Evolutionary conservation across 2,113 vertebrate species (phyloP).

Genomic region (Gobius niger): DNA sequence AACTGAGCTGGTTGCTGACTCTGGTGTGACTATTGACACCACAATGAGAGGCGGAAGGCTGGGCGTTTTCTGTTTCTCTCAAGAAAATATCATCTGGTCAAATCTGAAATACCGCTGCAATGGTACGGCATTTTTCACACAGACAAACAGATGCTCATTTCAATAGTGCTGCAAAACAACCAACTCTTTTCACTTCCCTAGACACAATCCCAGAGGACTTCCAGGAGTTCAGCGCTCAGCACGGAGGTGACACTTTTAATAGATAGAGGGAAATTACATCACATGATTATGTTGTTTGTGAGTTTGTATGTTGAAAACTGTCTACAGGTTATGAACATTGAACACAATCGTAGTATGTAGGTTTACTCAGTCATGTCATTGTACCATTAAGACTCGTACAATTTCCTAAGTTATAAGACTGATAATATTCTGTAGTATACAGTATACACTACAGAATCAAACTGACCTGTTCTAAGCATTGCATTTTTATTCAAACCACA

Average conservation of each 20-base stretch:
- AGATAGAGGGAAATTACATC: constrained; percentile 18
- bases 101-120: constrained; percentile 98
- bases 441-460: neutral
- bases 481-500: neutral
- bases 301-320: constrained; percentile 16
- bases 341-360: constrained; percentile 47
- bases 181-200: constrained; percentile 37
- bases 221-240: constrained; percentile 77
- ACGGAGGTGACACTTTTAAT: constrained; percentile 63
- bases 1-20: constrained; percentile 92
- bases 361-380: constrained; percentile 1
- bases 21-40: constrained; percentile 96
- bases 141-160: neutral
- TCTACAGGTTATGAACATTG: constrained; percentile 42
- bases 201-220: constrained; percentile 80
- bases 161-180: neutral
- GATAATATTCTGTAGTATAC: constrained; percentile 3
- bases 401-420: constrained; percentile 27
- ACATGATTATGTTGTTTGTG: constrained; percentile 12
- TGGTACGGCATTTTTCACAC: constrained; percentile 74
- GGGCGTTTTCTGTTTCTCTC: constrained; percentile 99
- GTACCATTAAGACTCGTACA: constrained; percentile 5
- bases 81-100: constrained; percentile 99
- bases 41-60: constrained; percentile 97
- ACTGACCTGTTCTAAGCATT: neutral